Percentiles rank a stretch among this genome's conserved stretches.
phyloP scores from a whole-genome alignment of 2,888 invertebrate genomes.

The Luffia ferchaultella region DNA sequence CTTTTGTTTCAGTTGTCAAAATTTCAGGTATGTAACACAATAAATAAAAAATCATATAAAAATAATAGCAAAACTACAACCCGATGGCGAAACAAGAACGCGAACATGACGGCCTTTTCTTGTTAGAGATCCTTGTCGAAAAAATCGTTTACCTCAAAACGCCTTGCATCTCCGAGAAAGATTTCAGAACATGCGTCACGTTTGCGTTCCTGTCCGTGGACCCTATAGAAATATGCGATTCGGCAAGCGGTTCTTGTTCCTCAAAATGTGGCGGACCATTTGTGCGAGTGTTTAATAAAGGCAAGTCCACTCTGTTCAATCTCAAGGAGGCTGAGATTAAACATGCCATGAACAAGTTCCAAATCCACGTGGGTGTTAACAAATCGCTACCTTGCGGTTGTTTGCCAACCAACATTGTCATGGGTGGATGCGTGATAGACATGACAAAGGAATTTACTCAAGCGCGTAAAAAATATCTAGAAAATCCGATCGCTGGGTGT shows the following conservation, averaged over 20 bases:
- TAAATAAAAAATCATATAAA: constrained; percentile 21
- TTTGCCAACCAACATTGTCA: constrained; percentile 68
- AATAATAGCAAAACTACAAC: constrained; percentile 38
- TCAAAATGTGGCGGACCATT: constrained; percentile 43
- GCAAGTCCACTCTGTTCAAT: constrained; percentile 75
- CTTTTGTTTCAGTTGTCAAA: constrained; percentile 22
- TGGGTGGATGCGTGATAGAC: constrained; percentile 67
- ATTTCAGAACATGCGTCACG: constrained; percentile 67
- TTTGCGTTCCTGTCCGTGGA: constrained; percentile 67
- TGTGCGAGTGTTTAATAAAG: constrained; percentile 63
- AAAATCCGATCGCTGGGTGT: constrained; percentile 49
- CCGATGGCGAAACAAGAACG: constrained; percentile 45
- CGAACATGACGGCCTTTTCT: constrained; percentile 68
- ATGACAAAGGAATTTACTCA: constrained; percentile 68
- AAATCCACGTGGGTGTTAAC: constrained; percentile 62
- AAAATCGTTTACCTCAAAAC: constrained; percentile 44
- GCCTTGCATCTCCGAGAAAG: constrained; percentile 49
- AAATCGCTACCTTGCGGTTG: constrained; percentile 18
- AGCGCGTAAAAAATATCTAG: constrained; percentile 52
- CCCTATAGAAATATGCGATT: constrained; percentile 69
- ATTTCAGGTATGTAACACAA: constrained; percentile 22
- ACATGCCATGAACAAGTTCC: constrained; percentile 61
- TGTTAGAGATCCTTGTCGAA: constrained; percentile 71
- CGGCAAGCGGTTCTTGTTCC: constrained; percentile 49
- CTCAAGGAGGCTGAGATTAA: constrained; percentile 60